Conservation (phyloP, 2,797 vertebrate genomes). For the Eutrigla gurnardus region DNA sequence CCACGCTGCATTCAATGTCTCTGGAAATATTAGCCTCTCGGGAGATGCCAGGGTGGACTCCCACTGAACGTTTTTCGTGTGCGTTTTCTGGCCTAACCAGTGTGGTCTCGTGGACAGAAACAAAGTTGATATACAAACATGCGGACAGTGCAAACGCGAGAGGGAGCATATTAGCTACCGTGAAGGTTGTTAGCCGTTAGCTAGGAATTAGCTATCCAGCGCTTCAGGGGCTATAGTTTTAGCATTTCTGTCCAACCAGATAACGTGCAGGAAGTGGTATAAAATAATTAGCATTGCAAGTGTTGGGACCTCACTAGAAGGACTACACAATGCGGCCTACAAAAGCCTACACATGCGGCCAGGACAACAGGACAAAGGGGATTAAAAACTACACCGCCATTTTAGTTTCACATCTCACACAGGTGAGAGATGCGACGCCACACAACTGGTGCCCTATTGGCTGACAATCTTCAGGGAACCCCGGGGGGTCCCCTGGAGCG, state of each 20-base stretch:
- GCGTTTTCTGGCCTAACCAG: not conserved
- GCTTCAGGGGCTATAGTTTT: not conserved
- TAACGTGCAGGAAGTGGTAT: too few species aligned
- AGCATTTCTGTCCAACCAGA: not conserved
- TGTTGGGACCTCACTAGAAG: too few species aligned
- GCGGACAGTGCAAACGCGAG: slow-evolving; percentile 23
- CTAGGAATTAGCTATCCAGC: not conserved
- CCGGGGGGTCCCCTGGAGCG: too few species aligned
- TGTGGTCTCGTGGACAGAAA: not conserved
- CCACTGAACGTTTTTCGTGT: not conserved
- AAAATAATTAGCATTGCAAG: not conserved
- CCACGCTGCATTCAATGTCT: slow-evolving; percentile 45
- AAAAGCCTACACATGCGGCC: too few species aligned
- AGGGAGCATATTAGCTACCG: slow-evolving; percentile 22
- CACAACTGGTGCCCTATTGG: too few species aligned
- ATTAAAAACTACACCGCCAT: too few species aligned
- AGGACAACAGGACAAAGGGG: too few species aligned
- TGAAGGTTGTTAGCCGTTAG: not conserved
- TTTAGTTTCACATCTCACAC: too few species aligned
- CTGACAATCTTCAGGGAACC: too few species aligned
- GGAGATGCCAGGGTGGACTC: rapidly evolving
- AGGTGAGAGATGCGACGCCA: too few species aligned
- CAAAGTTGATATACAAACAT: slow-evolving; percentile 14
- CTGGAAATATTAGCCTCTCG: not conserved
- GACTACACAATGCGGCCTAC: too few species aligned